Conservation (phyloP, 2,888 invertebrate genomes). For the Oscheius myriophilus region DNA sequence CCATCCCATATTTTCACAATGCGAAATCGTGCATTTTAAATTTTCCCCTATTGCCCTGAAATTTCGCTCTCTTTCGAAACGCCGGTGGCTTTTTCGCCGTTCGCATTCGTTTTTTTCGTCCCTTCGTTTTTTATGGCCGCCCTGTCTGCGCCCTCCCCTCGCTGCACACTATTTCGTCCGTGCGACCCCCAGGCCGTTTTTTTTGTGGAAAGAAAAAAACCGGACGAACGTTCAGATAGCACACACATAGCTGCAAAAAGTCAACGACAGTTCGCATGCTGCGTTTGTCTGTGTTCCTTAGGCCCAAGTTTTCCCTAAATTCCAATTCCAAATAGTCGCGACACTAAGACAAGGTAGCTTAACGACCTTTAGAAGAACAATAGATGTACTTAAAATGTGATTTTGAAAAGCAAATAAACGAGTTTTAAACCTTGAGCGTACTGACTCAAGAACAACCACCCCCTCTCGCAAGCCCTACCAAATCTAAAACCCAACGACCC, state of each 20-base stretch:
- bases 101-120: not conserved
- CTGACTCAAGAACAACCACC: no score
- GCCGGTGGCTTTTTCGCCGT: not conserved
- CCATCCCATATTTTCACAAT: no score
- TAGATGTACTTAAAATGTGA: no score
- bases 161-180: not conserved
- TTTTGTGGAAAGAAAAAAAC: not conserved
- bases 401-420: no score
- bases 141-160: not conserved
- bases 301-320: no score
- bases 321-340: no score
- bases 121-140: not conserved
- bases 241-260: slow-evolving; percentile 1
- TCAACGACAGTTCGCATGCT: not conserved
- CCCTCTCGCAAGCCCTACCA: no score
- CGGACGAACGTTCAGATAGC: not conserved
- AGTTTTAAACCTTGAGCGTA: no score
- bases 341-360: no score
- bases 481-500: not conserved
- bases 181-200: slow-evolving; percentile 7
- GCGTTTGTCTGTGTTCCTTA: not conserved
- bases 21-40: no score
- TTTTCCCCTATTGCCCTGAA: no score
- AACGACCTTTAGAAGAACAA: not conserved
- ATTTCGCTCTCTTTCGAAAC: not conserved